Evolutionary conservation across 2,113 vertebrate species (phyloP), one percentile per base, ranked within the genome.

Genomic region (Lepisosteus osseus): DNA sequence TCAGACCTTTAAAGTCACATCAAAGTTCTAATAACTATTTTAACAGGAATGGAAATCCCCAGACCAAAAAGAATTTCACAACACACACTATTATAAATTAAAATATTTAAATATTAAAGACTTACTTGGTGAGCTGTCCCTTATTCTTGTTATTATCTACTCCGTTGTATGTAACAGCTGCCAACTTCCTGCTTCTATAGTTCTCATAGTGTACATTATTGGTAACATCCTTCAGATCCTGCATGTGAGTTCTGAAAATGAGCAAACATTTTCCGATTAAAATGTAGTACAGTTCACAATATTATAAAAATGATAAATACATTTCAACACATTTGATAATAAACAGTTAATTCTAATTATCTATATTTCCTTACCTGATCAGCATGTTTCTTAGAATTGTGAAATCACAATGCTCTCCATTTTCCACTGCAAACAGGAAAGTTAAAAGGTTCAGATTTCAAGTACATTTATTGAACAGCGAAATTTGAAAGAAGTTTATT

Each of bases 191-290:
- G 94, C 97, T 99, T 81, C 97, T 92, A 84, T 98, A 99, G 90
- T 99, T 99, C 85, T 99, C 97, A 70, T 99, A 99, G 85, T 99
- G 97, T 75, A 99, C 96, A n/a, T 98, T 99, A 84, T 99, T 98
- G 56, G 97, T 99, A 69, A 99, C 97, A 69, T 99, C 97, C 88
- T 99, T 99, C 83, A 99, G 90, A 83, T 99, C 97, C 86, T 99
- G 97, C 96, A 99, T 98, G 74, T 99, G 97, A 85, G 96, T 98
- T 86, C 97, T 99, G 85, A 17, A 57, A 3, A 67, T 17, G 77
- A 73, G 56, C 17, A 84, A 70, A 56, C 77, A 73, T 75, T 69
- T 72, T 68, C 42, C 42, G 15, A 74, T 70, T 5, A 72, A 72
- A 61, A n/a, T 4, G 4, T 17, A 66, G 7, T 9, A 2, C 0